Base-by-base conservation (phyloP, 30 jellyfish, hydroid and myxozoan species). In the Aurelia sp. region DNA sequence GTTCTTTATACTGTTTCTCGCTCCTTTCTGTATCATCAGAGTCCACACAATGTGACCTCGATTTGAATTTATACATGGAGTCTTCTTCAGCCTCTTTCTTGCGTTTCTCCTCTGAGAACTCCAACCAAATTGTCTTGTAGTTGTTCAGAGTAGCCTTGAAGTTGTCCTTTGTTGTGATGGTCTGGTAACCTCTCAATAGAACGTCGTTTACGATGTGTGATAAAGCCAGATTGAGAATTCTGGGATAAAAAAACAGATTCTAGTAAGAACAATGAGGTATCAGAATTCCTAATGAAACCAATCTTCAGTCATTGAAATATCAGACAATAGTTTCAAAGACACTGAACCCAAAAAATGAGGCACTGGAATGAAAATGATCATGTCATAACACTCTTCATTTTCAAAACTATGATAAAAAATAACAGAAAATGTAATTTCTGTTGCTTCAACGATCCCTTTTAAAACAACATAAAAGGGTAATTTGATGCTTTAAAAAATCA, bases 31-130 rank as follows among this genome's bases (percentile, higher is more conserved):
- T 91, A 13, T 95, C 97, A 38, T 92, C 91, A 63, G 80, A 61
- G 18, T 69, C 86, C 67, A 66, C 82, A 53, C 93, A 88, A 88
- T 90, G 94, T 17, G 80, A 69, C 77, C 80, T 76, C 71, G 93
- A 53, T 63, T 75, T 90, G 85, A 44, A 88, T 63, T 63, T 89
- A 72, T 78, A 95, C 63, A 90, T 62, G 13, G 97, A 50, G 13
- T 63, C 77, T 73, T 88, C 92, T 52, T 73, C 90, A 20, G 65
- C 92, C 59, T 90, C 99, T 58, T 78, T 74, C 58, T 33, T 33
- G 48, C 66, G 63, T 24, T 52, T 77, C 63, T 65, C 86, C 50
- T 76, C 74, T 24, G 70, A 66, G 27, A 55, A 76, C 50, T 86
- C 84, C 65, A 67, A 57, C 88, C 88, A 76, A 31, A 86, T 60